Base-by-base conservation (phyloP, 2,113 vertebrate genomes). In the Baryphthengus martii region DNA sequence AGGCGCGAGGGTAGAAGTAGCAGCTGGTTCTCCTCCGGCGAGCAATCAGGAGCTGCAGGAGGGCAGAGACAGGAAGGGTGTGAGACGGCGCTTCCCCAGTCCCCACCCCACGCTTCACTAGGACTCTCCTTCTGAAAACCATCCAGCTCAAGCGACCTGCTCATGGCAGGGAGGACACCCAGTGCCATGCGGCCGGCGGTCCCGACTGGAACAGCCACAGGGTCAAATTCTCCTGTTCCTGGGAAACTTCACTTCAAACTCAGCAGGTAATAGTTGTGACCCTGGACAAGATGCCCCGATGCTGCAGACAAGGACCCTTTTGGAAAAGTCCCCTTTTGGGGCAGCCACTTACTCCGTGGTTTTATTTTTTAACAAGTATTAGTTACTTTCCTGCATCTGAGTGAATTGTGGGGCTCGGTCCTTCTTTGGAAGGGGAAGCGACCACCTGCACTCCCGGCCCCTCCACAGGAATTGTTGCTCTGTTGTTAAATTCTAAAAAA, bases 1-100 rank as follows among this genome's bases (percentile, higher is more conserved):
- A 98, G 26, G 95, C 94, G 0, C 97, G 95, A 23, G 96, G 97
- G 29, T 95, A 96, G 90, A 96, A 97, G 65, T 92, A 97, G 83
- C 97, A 96, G 95, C 85, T 89, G 76, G 83, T 95, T 78, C 95
- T 96, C 26, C 97, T 95, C 44, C 97, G 93, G 37, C 96, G 96
- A 52, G 97, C 97, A 0, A 97, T 95, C 65, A 98, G 93, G 90
- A 97, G 95, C 97, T 97, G 85, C 44, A 72, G 52, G 9, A 3
- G 0, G 3, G 44, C 0, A 40, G 17, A 91, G 59, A 91, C 6
- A 29, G n/a, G 16, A 52, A 18, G 1, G 1, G 25, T 0, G 3
- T 96, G 80, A 96, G 47, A 62, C 0, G 0, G 42, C 0, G 0
- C 7, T 67, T 68, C 58, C 53, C 29, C 1, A 3, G 33, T 16